phyloP scores from a whole-genome alignment of 2,888 invertebrate genomes.

The Trissonchulus latispiculum region DNA sequence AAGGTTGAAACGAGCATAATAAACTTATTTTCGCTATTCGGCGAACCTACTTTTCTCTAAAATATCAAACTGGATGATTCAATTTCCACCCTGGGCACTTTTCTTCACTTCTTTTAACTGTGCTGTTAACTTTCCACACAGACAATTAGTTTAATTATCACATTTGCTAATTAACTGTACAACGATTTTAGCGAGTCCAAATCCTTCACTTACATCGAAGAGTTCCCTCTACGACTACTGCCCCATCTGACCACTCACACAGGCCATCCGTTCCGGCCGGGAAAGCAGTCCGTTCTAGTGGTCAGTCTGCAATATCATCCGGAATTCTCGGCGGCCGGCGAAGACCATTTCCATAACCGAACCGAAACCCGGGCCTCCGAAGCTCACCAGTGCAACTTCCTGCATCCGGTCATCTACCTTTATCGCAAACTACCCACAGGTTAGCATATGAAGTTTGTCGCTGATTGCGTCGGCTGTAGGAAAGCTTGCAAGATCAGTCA shows the following conservation, averaged over 20 bases:
- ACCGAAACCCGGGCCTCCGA: slow-evolving; percentile 45
- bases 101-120: too few relatives aligned
- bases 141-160: too few relatives aligned
- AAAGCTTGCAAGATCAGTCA: too few relatives aligned
- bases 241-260: slow-evolving; percentile 40
- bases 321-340: slow-evolving; percentile 44
- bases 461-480: too few relatives aligned
- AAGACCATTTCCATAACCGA: slow-evolving; percentile 46
- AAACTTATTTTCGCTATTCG: too few relatives aligned
- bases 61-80: too few relatives aligned
- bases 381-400: slow-evolving; percentile 48
- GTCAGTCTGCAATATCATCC: slow-evolving; percentile 47
- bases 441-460: slow-evolving; percentile 28
- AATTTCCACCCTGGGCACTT: too few relatives aligned
- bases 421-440: slow-evolving; percentile 45
- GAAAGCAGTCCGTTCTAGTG: slow-evolving; percentile 34
- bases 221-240: slow-evolving; percentile 46
- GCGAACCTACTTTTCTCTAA: too few relatives aligned
- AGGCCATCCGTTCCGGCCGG: slow-evolving; percentile 37
- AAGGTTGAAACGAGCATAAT: too few relatives aligned
- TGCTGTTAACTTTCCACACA: too few relatives aligned
- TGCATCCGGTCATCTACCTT: slow-evolving; percentile 49
- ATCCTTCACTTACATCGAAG: slow-evolving; percentile 43
- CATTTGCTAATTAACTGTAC: too few relatives aligned
- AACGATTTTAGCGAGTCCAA: not conserved